Evolutionary conservation across 2,888 invertebrate genomes (phyloP).

Genomic region (Oxyteleia sp.): DNA sequence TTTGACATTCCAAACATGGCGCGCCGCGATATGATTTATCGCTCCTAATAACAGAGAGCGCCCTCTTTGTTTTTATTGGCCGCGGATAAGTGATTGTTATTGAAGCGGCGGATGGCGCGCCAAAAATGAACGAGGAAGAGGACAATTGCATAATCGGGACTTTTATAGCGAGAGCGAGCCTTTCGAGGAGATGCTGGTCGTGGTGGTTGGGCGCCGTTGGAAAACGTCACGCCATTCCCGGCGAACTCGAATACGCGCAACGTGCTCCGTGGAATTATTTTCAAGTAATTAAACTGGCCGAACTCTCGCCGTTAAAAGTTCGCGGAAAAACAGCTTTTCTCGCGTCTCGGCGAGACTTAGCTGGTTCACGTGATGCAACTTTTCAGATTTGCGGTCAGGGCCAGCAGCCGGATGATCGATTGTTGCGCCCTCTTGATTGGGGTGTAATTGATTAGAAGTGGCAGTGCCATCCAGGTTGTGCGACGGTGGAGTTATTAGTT

Average conservation of each 20-base stretch:
- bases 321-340: conserved; percentile 49
- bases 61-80: conserved; percentile 15
- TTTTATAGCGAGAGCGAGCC: conserved; percentile 37
- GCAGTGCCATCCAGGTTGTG: not conserved
- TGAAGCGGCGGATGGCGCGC: conserved; percentile 8
- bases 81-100: conserved; percentile 17
- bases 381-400: conserved; percentile 77
- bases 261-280: conserved; percentile 83
- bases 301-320: conserved; percentile 86
- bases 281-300: conserved; percentile 86
- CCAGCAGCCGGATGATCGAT: conserved; percentile 61
- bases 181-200: conserved; percentile 37
- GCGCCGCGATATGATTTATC: not conserved
- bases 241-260: conserved; percentile 45
- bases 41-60: conserved; percentile 10
- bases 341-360: conserved; percentile 38
- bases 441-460: not conserved
- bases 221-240: conserved; percentile 53
- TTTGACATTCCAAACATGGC: conserved; percentile 8
- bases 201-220: conserved; percentile 11
- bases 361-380: conserved; percentile 77
- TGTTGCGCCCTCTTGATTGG: not conserved
- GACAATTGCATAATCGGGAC: conserved; percentile 50
- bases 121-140: conserved; percentile 41
- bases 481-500: not conserved